A percentile compares a stretch with the other conserved stretches of the same genome.
These are phyloP conservation scores for Opisthocomus hoazin DNA, from an alignment of 2,113 vertebrate genomes.

Conservation along the genomic window DNA sequence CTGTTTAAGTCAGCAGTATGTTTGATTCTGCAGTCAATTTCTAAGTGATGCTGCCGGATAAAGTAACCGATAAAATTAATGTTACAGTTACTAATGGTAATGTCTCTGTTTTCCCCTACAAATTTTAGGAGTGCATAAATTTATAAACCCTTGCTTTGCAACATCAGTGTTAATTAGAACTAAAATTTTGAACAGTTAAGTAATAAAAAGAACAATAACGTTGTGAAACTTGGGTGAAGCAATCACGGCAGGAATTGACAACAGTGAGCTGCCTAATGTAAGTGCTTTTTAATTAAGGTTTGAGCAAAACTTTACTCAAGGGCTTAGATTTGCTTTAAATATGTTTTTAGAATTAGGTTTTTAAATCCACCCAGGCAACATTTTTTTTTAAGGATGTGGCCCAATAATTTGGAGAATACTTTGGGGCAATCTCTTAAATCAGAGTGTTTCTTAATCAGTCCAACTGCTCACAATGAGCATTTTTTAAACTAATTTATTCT, in stretches of 20 bases:
- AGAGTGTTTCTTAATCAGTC: slow-evolving; percentile 1
- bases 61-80: not conserved
- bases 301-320: slow-evolving; percentile 46
- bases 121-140: not conserved
- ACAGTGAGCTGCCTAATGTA: not conserved
- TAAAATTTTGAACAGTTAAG: slow-evolving; percentile 27
- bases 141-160: slow-evolving; percentile 4
- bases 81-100: not conserved
- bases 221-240: slow-evolving; percentile 49
- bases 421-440: slow-evolving; percentile 11
- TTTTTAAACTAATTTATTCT: not conserved
- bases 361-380: not conserved
- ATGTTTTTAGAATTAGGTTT: slow-evolving; percentile 1
- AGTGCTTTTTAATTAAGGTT: slow-evolving; percentile 58
- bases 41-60: not conserved
- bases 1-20: not conserved
- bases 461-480: not conserved
- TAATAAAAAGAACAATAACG: slow-evolving; percentile 46
- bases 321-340: slow-evolving; percentile 34
- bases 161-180: slow-evolving; percentile 29
- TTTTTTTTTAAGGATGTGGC: not conserved
- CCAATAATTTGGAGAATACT: slow-evolving; percentile 4
- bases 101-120: not conserved
- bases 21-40: not conserved
- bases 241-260: slow-evolving; percentile 22